phyloP scores from a whole-genome alignment of 2,113 vertebrate genomes.

The Nibea coibor region DNA sequence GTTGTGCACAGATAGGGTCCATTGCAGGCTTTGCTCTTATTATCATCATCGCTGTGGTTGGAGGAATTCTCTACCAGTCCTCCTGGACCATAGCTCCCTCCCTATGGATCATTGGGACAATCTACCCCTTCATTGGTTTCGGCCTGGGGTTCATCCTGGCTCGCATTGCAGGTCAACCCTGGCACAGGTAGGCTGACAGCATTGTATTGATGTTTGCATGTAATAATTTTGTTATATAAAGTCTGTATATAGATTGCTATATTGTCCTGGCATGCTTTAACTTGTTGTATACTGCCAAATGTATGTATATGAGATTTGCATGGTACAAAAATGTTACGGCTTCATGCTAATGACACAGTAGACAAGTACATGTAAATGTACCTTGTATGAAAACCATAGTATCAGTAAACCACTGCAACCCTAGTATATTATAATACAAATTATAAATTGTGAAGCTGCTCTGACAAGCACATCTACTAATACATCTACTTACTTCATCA shows the following conservation, averaged over 20 bases:
- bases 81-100: constrained; percentile 91
- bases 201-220: background rate
- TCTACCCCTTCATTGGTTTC: constrained; percentile 92
- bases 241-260: background rate
- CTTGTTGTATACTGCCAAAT: too few species aligned
- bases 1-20: constrained; percentile 88
- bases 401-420: too few species aligned
- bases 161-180: constrained; percentile 88
- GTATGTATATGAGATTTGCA: too few species aligned
- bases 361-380: too few species aligned
- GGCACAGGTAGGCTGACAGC: constrained; percentile 87
- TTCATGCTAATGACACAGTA: too few species aligned
- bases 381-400: too few species aligned
- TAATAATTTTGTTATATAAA: too few species aligned
- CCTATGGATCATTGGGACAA: constrained; percentile 92
- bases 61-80: constrained; percentile 92
- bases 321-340: too few species aligned
- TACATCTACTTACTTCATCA: background rate
- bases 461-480: background rate
- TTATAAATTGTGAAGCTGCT: background rate
- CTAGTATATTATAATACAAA: too few species aligned
- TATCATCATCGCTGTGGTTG: constrained; percentile 88
- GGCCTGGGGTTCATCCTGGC: constrained; percentile 89
- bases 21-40: constrained; percentile 87
- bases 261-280: background rate